Base-by-base conservation (phyloP, 37 sponge, comb jelly and placozoan genomes). In the Diacarnus erythraeanus region DNA sequence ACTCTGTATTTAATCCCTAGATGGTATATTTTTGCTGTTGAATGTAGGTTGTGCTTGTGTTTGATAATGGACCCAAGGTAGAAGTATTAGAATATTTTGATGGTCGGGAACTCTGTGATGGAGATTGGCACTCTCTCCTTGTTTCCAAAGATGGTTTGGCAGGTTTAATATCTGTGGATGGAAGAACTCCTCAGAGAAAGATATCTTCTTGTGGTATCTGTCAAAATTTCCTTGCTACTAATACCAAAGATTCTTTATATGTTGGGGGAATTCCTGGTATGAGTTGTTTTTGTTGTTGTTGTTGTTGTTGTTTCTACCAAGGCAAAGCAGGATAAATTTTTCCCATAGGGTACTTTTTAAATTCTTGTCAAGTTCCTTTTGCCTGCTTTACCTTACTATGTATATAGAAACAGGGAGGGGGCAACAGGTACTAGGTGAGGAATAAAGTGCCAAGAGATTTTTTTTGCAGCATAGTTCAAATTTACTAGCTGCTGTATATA, bases 261-360 rank as follows among this genome's bases (percentile, higher is more conserved):
- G 47, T 85, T 43, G 90, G 90, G 41, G 90, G 90, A 80, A 77
- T 90, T n/a, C 77, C 85, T 6, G 61, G 90, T 89, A 44, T 70
- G 90, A 23, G 57, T 56, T 56, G 57, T 56, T 21, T 20, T 56
- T n/a, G n/a, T n/a, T n/a, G n/a, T n/a, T n/a, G n/a, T n/a, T n/a
- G n/a, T n/a, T n/a, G n/a, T n/a, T n/a, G n/a, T n/a, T n/a, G n/a
- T n/a, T n/a, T n/a, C n/a, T n/a, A n/a, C n/a, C n/a, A n/a, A n/a
- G n/a, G n/a, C n/a, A n/a, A n/a, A n/a, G n/a, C n/a, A n/a, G n/a
- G n/a, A n/a, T n/a, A n/a, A n/a, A n/a, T n/a, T n/a, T n/a, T n/a
- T n/a, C n/a, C n/a, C n/a, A n/a, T n/a, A n/a, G n/a, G n/a, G n/a
- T n/a, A n/a, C n/a, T n/a, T n/a, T n/a, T n/a, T n/a, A n/a, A n/a